A percentile compares a stretch with the other conserved stretches of the same genome.
Evolutionary conservation across 2,797 vertebrate genomes (phyloP).

Genomic region (Alosa sapidissima): DNA sequence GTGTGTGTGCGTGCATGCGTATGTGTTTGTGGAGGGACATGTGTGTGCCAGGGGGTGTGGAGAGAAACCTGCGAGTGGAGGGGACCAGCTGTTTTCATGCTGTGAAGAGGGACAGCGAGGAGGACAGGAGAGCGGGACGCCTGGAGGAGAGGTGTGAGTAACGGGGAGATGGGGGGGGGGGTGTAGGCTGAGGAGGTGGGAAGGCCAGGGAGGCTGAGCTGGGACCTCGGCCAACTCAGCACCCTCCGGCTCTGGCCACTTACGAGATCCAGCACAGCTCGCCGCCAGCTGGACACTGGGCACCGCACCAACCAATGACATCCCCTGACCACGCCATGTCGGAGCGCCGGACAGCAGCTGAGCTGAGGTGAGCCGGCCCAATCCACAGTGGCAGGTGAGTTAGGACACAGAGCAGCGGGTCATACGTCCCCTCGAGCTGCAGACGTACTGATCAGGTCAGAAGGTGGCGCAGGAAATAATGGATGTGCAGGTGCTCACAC

Average conservation of each 20-base stretch:
- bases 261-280: background rate
- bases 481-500: background rate
- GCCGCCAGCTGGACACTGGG: background rate
- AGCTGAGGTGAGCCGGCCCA: background rate
- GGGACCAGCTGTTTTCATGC: slow-evolving; percentile 65
- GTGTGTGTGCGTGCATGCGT: background rate
- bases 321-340: background rate
- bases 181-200: background rate
- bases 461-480: background rate
- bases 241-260: background rate
- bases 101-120: slow-evolving; percentile 41
- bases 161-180: background rate
- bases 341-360: background rate
- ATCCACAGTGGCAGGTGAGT: background rate
- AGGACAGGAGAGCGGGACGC: slow-evolving; percentile 47
- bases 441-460: background rate
- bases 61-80: background rate
- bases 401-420: background rate
- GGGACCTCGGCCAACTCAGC: background rate
- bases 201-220: background rate
- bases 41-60: background rate
- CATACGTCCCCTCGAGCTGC: background rate
- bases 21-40: background rate
- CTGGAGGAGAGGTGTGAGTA: slow-evolving; percentile 32
- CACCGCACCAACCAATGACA: slow-evolving; percentile 10